Percentiles rank a stretch among this genome's conserved stretches.
Evolutionary conservation across 2,113 vertebrate species (phyloP).

Genomic region (Cyprinodon brontotheroides): DNA sequence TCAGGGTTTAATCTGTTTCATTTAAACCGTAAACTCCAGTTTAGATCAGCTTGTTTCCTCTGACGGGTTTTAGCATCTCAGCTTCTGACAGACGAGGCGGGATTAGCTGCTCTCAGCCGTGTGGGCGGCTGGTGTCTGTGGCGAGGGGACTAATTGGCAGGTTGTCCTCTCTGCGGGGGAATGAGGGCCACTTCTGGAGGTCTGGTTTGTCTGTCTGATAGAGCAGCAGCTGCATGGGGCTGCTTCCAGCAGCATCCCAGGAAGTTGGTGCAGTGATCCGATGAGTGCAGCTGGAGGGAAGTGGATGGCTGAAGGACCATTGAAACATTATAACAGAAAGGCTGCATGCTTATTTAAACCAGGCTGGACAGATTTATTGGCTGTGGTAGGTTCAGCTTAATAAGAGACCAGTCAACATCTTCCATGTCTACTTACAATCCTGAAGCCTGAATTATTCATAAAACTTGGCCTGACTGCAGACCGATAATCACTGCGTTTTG

Average conservation of each 20-base stretch:
- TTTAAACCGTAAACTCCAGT: conserved; percentile 64
- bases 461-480: background rate
- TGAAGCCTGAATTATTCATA: background rate
- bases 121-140: background rate
- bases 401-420: background rate
- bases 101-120: conserved; percentile 31
- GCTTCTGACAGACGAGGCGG: conserved; percentile 4
- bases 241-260: background rate
- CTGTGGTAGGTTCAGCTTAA: too few species aligned
- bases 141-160: conserved; percentile 40
- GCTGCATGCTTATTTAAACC: background rate
- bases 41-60: conserved; percentile 62
- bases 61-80: conserved; percentile 1
- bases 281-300: background rate
- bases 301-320: too few species aligned
- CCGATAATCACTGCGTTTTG: too few species aligned
- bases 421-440: background rate
- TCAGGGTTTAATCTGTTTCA: too few species aligned
- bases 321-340: background rate
- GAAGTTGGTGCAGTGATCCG: background rate
- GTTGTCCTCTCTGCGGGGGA: conserved; percentile 15
- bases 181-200: conserved; percentile 16
- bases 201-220: conserved; percentile 2
- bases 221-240: conserved; percentile 35
- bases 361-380: background rate